phyloP scores from a whole-genome alignment of 2,888 invertebrate species.

The Drosophila prostipennis region DNA sequence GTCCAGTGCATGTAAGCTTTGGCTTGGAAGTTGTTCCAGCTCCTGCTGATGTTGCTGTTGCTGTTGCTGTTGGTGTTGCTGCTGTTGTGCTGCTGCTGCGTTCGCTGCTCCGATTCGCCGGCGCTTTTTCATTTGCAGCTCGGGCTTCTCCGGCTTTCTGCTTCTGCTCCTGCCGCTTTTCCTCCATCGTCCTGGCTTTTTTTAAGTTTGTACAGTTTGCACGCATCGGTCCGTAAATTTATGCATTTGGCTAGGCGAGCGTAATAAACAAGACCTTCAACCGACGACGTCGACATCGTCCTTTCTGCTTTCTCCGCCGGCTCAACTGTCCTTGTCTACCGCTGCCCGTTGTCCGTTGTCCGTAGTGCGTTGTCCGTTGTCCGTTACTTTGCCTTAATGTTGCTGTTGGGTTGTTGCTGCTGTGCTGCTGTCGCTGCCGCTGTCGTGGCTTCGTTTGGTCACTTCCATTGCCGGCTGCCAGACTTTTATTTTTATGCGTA shows the following conservation, averaged over 20 bases:
- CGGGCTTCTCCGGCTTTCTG: conserved; percentile 49
- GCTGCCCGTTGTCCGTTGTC: conserved; percentile 20
- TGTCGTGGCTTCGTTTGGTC: conserved; percentile 59
- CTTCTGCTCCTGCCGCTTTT: conserved; percentile 30
- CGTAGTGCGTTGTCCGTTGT: conserved; percentile 20
- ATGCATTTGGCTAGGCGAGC: conserved; percentile 80
- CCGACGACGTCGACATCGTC: conserved; percentile 57
- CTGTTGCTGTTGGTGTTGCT: conserved; percentile 14
- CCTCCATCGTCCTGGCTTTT: conserved; percentile 54
- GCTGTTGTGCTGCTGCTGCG: conserved; percentile 19
- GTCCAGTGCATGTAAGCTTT: conserved; percentile 49
- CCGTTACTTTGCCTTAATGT: conserved; percentile 18
- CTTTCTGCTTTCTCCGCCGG: conserved; percentile 30
- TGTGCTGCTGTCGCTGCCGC: conserved; percentile 27
- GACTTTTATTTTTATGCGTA: conserved; percentile 52
- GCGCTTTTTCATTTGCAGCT: conserved; percentile 74
- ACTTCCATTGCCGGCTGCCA: conserved; percentile 64
- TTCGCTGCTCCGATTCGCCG: conserved; percentile 43
- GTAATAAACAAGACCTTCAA: conserved; percentile 80
- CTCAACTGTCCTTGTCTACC: conserved; percentile 16
- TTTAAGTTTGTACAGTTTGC: conserved; percentile 75
- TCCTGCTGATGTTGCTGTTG: conserved; percentile 24
- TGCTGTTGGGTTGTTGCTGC: conserved; percentile 2
- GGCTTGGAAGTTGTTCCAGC: conserved; percentile 43
- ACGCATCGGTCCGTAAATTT: conserved; percentile 80